These are phyloP conservation scores for Leptinotarsa undecemlineata DNA, from an alignment of 1,140 invertebrate genomes.

Conservation along the genomic window DNA sequence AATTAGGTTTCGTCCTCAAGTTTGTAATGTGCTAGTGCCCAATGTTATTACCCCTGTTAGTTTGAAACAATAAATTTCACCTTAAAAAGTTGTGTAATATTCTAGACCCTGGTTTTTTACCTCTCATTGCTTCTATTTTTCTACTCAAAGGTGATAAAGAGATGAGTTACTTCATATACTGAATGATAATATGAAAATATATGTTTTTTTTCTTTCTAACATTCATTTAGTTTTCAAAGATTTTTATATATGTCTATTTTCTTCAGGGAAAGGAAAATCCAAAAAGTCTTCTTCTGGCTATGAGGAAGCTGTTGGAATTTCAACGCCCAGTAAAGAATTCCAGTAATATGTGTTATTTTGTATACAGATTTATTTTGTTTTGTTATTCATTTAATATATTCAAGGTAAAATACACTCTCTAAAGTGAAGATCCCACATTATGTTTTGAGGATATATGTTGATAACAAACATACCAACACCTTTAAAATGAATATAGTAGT, in stretches of 20 bases:
- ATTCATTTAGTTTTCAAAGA: too few species aligned
- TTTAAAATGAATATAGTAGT: background rate
- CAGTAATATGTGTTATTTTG: constrained; percentile 30
- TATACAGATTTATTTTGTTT: constrained; percentile 2
- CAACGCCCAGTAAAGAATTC: constrained; percentile 88
- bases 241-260: background rate
- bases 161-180: too few species aligned
- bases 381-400: background rate
- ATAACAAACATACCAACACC: background rate
- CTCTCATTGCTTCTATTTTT: too few species aligned
- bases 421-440: background rate
- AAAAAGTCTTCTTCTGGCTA: constrained; percentile 60
- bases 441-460: background rate
- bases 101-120: too few species aligned
- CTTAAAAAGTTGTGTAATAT: too few species aligned
- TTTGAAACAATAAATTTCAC: too few species aligned
- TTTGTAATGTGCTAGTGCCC: too few species aligned
- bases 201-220: too few species aligned
- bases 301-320: constrained; percentile 84
- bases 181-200: too few species aligned
- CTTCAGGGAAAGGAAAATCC: constrained; percentile 53
- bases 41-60: too few species aligned
- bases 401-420: background rate
- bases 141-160: too few species aligned
- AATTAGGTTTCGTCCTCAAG: too few species aligned